Conservation (phyloP, 2,797 vertebrate species). For the Sphaeramia orbicularis region DNA sequence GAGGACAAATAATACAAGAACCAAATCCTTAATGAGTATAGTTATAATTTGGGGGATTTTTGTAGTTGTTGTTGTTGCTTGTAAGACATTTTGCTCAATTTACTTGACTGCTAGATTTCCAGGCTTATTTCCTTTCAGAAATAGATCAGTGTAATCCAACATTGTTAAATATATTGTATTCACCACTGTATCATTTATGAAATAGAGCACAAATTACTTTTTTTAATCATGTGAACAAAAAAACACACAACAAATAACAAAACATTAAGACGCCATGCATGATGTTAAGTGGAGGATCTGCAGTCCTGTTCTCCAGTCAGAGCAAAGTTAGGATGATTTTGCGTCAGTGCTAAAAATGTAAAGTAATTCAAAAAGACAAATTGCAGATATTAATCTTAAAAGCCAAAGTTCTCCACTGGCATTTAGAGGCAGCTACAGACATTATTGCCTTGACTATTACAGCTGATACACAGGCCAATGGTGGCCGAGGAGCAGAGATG, state of each 20-base stretch:
- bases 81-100: conserved; percentile 70
- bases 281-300: conserved; percentile 29
- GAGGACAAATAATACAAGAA: background rate
- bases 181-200: conserved; percentile 58
- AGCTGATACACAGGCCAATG: background rate
- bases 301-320: conserved; percentile 59
- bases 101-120: conserved; percentile 78
- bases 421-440: background rate
- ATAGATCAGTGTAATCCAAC: conserved; percentile 72
- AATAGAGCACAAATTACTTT: conserved; percentile 20
- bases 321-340: conserved; percentile 36
- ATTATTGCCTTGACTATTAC: background rate
- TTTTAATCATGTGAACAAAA: conserved; percentile 6
- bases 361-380: background rate
- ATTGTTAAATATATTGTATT: conserved; percentile 82
- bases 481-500: background rate
- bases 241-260: background rate
- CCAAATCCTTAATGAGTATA: conserved; percentile 3
- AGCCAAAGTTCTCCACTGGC: no score
- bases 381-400: background rate
- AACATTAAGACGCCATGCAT: conserved; percentile 25
- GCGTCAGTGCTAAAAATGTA: background rate
- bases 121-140: conserved; percentile 79
- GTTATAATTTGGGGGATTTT: conserved; percentile 24
- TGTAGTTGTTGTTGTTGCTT: conserved; percentile 58